phyloP scores from a whole-genome alignment of 2,113 vertebrate species.

The Ailuropoda melanoleuca region DNA sequence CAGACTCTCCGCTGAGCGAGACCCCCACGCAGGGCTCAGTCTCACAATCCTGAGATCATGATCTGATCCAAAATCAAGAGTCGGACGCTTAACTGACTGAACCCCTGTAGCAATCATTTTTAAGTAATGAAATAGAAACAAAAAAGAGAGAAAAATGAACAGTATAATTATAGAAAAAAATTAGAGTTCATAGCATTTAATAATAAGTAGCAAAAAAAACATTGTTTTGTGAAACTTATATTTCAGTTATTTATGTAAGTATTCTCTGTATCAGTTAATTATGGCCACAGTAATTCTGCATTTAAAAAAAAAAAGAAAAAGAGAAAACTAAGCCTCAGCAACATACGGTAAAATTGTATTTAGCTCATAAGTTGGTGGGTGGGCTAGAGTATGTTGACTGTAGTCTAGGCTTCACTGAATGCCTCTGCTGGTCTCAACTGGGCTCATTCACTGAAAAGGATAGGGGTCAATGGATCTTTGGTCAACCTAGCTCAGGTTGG shows the following conservation, averaged over 20 bases:
- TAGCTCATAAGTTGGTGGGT: background rate
- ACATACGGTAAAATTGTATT: background rate
- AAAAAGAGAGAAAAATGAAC: background rate
- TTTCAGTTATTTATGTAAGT: background rate
- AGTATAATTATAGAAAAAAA: background rate
- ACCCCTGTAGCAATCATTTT: background rate
- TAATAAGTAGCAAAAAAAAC: background rate
- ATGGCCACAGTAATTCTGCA: background rate
- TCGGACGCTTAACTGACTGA: background rate
- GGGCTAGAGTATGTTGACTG: background rate
- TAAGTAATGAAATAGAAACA: constrained; percentile 19
- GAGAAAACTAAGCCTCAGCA: background rate
- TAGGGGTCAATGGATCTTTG: background rate
- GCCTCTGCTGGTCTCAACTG: background rate
- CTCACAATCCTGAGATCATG: background rate
- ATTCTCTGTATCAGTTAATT: background rate
- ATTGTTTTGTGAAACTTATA: background rate
- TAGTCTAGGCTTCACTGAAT: background rate
- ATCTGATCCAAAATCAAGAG: background rate
- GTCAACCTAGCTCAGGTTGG: background rate
- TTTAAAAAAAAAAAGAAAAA: background rate
- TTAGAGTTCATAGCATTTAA: background rate
- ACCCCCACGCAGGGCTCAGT: background rate
- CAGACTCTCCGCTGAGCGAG: background rate
- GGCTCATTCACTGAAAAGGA: background rate